Base-by-base conservation (phyloP, 2,113 vertebrate species). In the Ellobius talpinus region DNA sequence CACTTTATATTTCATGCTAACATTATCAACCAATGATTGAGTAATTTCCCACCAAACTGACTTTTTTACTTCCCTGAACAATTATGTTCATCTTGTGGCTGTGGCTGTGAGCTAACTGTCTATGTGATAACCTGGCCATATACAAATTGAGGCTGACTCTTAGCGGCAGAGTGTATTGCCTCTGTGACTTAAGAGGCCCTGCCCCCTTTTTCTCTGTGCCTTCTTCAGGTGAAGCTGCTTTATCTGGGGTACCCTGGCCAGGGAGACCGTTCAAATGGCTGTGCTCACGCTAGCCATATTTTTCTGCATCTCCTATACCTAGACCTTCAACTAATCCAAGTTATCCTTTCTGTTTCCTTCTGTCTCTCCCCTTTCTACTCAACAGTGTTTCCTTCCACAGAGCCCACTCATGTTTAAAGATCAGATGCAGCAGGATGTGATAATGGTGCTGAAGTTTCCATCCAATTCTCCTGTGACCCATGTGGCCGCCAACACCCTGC, bases 361-460 rank as follows among this genome's bases (percentile, higher is more conserved):
- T 98, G 95, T 97, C 98, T 98, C 98, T 98, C 97, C 98, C 98
- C 97, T 97, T 98, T 99, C 97, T 97, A 95, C 98, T 98, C 99
- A 99, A 99, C 98, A 99, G 99, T 99, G 99, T 99, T 99, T 99
- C 99, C 99, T 99, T 99, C 99, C 99, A 98, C 99, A 99, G 99
- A 99, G 99, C 97, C 99, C 99, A 1, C 99, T 99, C 98, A 99
- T 99, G 99, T 99, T 99, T 98, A 99, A 99, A 99, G 99, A 99
- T 98, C 99, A 99, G 99, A 99, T 99, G 99, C 99, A 99, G 98
- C 99, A 99, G 98, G 99, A 99, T 96, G 99, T 99, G 97, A 99
- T 99, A 98, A 99, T 99, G 99, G 99, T 99, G 98, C 98, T 99
- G 94, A 99, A 99, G 99, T 99, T 99, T 93, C 99, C 99, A 6